Evolutionary conservation across 2,113 vertebrate genomes (phyloP).

Genomic region (Rhea americana): DNA sequence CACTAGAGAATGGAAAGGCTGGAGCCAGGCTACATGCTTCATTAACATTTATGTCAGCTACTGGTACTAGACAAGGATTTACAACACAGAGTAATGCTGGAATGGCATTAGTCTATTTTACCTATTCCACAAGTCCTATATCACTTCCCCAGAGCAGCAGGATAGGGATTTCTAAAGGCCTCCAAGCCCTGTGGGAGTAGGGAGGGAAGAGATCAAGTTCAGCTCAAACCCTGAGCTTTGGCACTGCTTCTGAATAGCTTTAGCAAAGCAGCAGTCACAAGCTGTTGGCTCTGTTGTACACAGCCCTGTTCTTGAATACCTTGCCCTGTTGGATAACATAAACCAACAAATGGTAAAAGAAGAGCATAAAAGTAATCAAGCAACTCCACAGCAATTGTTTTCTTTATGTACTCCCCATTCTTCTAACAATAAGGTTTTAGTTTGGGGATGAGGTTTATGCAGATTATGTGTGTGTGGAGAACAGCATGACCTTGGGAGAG

Average conservation of each 20-base stretch:
- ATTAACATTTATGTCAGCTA: background rate
- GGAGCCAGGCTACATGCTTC: too few relatives aligned
- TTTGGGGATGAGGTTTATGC: too few relatives aligned
- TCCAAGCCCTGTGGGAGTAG: background rate
- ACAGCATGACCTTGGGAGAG: background rate
- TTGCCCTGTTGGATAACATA: background rate
- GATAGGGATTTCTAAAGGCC: background rate
- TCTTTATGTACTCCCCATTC: too few relatives aligned
- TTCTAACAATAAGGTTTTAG: too few relatives aligned
- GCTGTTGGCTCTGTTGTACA: background rate
- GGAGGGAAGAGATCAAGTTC: background rate
- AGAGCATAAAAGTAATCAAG: too few relatives aligned
- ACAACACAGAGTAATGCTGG: background rate
- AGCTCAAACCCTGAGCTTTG: too few relatives aligned
- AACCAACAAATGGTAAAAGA: background rate
- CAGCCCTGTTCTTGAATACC: background rate
- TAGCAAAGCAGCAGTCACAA: too few relatives aligned
- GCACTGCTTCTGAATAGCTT: background rate
- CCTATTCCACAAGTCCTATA: background rate
- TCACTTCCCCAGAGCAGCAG: background rate
- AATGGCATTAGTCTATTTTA: too few relatives aligned
- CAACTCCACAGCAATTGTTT: too few relatives aligned
- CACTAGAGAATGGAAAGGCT: background rate
- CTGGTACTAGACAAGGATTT: background rate
- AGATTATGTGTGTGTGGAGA: too few relatives aligned